A percentile compares a stretch with the other conserved stretches of the same genome.
These are phyloP conservation scores for Monopterus albus DNA, from an alignment of 2,113 vertebrate species.

Conservation along the genomic window DNA sequence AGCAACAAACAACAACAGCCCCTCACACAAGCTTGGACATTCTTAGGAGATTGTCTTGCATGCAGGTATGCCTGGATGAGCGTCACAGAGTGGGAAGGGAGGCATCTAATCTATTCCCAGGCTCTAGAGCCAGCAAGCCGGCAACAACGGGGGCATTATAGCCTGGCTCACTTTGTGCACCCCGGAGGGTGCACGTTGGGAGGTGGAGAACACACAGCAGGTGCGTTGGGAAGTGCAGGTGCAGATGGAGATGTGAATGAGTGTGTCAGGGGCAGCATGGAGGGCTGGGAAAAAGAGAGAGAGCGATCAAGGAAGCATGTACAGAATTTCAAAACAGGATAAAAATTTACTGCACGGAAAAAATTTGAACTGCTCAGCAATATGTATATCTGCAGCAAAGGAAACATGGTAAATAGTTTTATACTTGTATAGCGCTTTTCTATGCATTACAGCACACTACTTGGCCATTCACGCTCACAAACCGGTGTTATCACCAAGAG, in stretches of 20 bases:
- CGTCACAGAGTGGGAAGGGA: constrained; percentile 57
- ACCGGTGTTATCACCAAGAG: no score
- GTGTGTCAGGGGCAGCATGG: not conserved
- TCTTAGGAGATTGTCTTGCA: constrained; percentile 79
- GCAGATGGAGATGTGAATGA: constrained; percentile 32
- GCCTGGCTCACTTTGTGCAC: constrained; percentile 48
- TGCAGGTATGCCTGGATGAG: constrained; percentile 62
- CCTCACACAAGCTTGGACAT: constrained; percentile 62
- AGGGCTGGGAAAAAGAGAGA: constrained; percentile 10
- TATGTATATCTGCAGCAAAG: not conserved
- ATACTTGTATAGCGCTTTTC: no score
- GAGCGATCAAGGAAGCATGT: constrained; percentile 22
- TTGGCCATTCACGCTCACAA: no score
- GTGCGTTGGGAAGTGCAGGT: constrained; percentile 43
- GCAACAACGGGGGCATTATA: constrained; percentile 78
- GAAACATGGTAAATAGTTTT: no score
- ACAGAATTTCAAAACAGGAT: constrained; percentile 30
- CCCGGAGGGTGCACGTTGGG: constrained; percentile 38
- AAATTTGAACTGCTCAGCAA: constrained; percentile 5
- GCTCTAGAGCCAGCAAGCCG: constrained; percentile 52
- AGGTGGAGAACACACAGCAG: constrained; percentile 43
- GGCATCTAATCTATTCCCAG: constrained; percentile 72
- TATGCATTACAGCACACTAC: no score
- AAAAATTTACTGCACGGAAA: constrained; percentile 2
- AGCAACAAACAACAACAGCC: constrained; percentile 59